Percentiles rank a stretch among this genome's conserved stretches.
These are phyloP conservation scores for Verasper variegatus DNA, from an alignment of 2,113 vertebrate species.

Conservation along the genomic window DNA sequence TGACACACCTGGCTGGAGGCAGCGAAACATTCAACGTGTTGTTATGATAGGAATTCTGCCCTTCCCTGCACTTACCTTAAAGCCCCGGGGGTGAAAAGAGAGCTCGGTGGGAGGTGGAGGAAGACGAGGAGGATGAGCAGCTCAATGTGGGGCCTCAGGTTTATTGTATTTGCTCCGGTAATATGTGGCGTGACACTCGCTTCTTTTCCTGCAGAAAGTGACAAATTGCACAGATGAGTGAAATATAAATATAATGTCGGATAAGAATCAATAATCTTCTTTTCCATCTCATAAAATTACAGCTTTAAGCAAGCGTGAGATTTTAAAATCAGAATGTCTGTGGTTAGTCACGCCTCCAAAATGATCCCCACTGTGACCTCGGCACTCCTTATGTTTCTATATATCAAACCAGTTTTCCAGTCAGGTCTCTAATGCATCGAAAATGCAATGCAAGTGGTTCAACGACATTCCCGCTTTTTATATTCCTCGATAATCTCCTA, in stretches of 20 bases:
- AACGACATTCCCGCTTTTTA: not conserved
- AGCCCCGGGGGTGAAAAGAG: constrained; percentile 33
- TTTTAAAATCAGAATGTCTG: too few species aligned
- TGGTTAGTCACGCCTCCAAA: not conserved
- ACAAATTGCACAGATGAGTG: not conserved
- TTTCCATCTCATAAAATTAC: not conserved
- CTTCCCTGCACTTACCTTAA: constrained; percentile 53
- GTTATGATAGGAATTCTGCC: constrained; percentile 72
- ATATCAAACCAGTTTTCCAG: not conserved
- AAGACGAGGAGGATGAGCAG: not conserved
- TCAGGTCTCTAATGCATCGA: not conserved
- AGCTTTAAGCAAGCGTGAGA: too few species aligned
- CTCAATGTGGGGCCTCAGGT: not conserved
- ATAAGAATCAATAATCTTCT: not conserved
- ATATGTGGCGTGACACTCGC: not conserved
- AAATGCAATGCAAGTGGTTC: not conserved
- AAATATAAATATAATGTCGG: not conserved
- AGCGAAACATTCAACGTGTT: constrained; percentile 48
- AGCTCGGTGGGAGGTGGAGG: constrained; percentile 25
- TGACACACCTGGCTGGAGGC: constrained; percentile 61
- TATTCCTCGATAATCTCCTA: not conserved
- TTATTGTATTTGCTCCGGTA: not conserved
- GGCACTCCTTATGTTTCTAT: not conserved
- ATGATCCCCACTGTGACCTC: not conserved
- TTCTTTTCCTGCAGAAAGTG: not conserved